These are phyloP conservation scores for Nicator chloris DNA, from an alignment of 2,113 vertebrate species.

Conservation along the genomic window DNA sequence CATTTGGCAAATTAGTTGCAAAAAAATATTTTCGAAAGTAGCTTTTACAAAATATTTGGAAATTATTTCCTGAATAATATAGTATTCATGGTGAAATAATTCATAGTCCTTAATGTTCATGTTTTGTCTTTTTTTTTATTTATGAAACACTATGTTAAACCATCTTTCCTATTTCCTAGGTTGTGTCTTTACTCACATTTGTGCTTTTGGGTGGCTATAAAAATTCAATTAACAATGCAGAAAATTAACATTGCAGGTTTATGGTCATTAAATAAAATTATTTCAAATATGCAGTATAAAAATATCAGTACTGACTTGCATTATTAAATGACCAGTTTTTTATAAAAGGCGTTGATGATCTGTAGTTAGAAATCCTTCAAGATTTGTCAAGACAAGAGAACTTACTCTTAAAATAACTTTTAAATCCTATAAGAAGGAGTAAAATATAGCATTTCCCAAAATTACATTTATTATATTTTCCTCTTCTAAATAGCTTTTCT, in stretches of 20 bases:
- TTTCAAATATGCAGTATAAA: not conserved
- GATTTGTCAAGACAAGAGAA: not conserved
- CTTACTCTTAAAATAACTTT: not conserved
- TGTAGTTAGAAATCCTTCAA: not conserved
- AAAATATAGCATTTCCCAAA: not conserved
- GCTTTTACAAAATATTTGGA: not conserved
- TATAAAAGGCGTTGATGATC: not conserved
- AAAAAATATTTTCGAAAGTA: not conserved
- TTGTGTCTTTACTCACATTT: not conserved
- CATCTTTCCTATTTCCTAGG: not conserved
- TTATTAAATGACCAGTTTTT: not conserved
- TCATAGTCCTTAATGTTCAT: not conserved
- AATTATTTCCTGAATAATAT: not conserved
- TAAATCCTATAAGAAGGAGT: not conserved
- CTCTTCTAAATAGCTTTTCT: not conserved
- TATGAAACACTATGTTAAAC: not conserved
- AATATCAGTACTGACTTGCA: not conserved
- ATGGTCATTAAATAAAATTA: not conserved
- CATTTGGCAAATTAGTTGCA: not conserved
- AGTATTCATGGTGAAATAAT: not conserved
- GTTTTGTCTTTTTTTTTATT: not conserved
- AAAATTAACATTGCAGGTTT: not conserved
- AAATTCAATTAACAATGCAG: slow-evolving; percentile 10
- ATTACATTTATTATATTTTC: not conserved
- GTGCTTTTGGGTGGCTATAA: not conserved